Base-by-base conservation (phyloP, 1,140 invertebrate genomes). In the Marisa cornuarietis region DNA sequence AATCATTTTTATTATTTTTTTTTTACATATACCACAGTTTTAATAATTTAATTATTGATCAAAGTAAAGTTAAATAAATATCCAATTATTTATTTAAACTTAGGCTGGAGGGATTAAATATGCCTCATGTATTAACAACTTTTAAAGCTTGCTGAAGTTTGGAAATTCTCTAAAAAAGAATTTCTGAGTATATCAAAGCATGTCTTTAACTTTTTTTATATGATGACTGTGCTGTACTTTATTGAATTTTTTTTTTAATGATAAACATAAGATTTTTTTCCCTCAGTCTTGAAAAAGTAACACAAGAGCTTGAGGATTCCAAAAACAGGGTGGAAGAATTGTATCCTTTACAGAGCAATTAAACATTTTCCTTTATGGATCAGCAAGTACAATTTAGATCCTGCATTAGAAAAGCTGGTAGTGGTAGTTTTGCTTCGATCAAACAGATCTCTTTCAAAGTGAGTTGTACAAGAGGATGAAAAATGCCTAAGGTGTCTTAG, bases 311-410 rank as follows among this genome's bases (percentile, higher is more conserved):
- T 26, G 88, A 88, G 51, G 81, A 83, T 80, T 81, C 85, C 71
- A 90, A 87, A 80, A 81, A 79, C 24, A 86, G 79, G 83, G 88
- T 90, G 62, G 85, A 87, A 77, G 86, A 89, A 74, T 76, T 90
- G 89, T 90, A 90, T 90, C 89, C 86, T 90, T 85, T 73, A 42
- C 31, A 42, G 31, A 63, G 68, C 42, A 52, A 54, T 31, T 31
- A 72, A 42, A 42, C 6, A 42, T 42, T 42, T 42, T 42, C 6
- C 31, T 42, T 42, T 42, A 42, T 42, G 31, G 31, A 42, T 4
- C 2, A 42, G 2, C 31, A 42, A 2, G 31, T 82, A 52, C 63
- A 22, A n/a, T 20, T 69, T 62, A 4, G 73, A 68, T 65, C 20
- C 24, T 26, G 62, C 20, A 16, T 24, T 5, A 65, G 10, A 75